Base-by-base conservation (phyloP, 1,140 invertebrate genomes). In the Calycopis cecrops region DNA sequence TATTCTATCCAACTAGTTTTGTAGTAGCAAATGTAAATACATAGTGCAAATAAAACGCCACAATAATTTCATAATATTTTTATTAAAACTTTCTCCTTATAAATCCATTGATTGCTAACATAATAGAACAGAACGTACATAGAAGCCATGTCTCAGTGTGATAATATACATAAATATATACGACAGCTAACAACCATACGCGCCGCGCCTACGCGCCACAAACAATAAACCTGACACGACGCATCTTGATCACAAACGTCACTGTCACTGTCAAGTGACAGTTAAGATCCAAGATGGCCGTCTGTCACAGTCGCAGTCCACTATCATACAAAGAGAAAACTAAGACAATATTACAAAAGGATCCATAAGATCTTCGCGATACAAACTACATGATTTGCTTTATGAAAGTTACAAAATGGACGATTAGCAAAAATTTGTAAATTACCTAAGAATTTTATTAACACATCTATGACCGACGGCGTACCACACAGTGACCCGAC, bases 101-200 rank as follows among this genome's bases (percentile, higher is more conserved):
- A 82, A 82, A 82, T 82, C 79, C 79, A 82, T 79, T 73, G 79
- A 79, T 75, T 72, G 76, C 79, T 82, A 82, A 82, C 76, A 73
- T 78, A 79, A 71, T 76, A 77, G 77, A 73, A 79, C 75, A 77
- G 73, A 78, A 77, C 72, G 74, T 77, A 80, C 74, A 76, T 70
- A 79, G 76, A 80, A 83, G 77, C 76, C 76, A 79, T 77, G 72
- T 82, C 70, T 73, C 62, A 66, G 67, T 65, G 71, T 52, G 51
- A 67, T 67, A 52, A 69, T 72, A 67, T 74, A 71, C 59, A 77
- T 73, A 79, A 71, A 76, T 76, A 81, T 67, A 79, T 75, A 37
- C 35, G n/a, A n/a, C 40, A 44, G 67, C 65, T 62, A 62, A 72
- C 65, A 65, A 66, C 60, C 52, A 52, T 52, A 50, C 50, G 49